Evolutionary conservation across 1,140 invertebrate genomes (phyloP), one percentile per base, ranked within the genome.

Genomic region (Drosophila albomicans): DNA sequence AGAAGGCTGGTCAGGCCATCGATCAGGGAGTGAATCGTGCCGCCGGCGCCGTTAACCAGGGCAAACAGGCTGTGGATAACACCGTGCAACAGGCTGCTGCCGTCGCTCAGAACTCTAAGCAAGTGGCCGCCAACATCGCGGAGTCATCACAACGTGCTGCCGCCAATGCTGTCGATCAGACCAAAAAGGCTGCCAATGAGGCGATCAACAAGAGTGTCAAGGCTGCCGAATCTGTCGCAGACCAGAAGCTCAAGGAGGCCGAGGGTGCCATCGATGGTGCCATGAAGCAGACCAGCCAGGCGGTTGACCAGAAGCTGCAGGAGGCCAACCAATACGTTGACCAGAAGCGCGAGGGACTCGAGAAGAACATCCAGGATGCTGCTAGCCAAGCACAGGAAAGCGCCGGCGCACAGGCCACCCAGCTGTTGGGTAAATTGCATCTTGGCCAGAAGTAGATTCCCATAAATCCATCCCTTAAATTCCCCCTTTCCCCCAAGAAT

Each of bases 251-350:
- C 20, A 93, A 92, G 77, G 58, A 92, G 67, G 92, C 88, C 15
- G 92, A 92, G 63, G 78, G 90, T 1, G 80, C 82, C 52, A 81
- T 92, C 66, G 92, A 93, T 58, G 85, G 80, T 3, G 82, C 82
- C 16, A 72, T 92, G 49, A 92, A 93, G 77, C 76, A 85, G 58
- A 90, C 92, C 41, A 92, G 92, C 56, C 81, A 91, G 62, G 45
- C 91, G 8, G 93, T 92, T 8, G 93, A 93, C 63, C 81, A 93
- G 46, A 93, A 93, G 78, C 74, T 93, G 70, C 75, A 92, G 5
- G 93, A 93, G 59, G 93, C 93, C 38, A 93, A 93, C 70, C 78
- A 93, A 64, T 93, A 86, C 74, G 87, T 92, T 45, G 93, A 93
- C 64, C 84, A 92, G 65, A 93, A 93, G 69, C 81, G 93, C 7